These are phyloP conservation scores for Mastomys coucha DNA, from an alignment of 2,113 vertebrate species.

Conservation along the genomic window DNA sequence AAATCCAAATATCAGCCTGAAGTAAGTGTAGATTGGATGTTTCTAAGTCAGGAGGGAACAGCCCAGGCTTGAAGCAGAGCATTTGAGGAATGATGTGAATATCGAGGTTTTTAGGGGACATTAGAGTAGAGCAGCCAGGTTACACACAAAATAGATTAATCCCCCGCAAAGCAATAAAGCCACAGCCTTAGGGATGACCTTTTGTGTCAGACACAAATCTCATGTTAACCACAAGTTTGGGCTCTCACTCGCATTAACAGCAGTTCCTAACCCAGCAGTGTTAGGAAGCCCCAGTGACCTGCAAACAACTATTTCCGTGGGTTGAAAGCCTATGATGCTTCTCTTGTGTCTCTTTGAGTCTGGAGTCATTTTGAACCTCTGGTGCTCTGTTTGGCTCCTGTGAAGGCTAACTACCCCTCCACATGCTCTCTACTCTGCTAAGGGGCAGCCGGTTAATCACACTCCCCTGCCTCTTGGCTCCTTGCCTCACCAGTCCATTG, in stretches of 20 bases:
- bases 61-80: not conserved
- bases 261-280: not conserved
- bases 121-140: not conserved
- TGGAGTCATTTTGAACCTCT: not conserved
- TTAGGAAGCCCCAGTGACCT: accelerated
- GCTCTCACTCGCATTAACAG: not conserved
- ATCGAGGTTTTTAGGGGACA: not conserved
- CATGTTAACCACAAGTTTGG: not conserved
- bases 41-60: not conserved
- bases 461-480: not conserved
- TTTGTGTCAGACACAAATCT: not conserved
- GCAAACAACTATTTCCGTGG: accelerated
- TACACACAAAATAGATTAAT: not conserved
- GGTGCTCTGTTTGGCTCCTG: not conserved
- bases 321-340: not conserved
- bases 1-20: not conserved
- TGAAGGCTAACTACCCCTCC: accelerated
- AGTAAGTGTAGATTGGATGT: not conserved
- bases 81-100: not conserved
- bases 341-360: not conserved
- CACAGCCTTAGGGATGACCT: not conserved
- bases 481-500: no score
- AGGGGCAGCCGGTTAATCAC: not conserved
- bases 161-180: conserved; percentile 38
- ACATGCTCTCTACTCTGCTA: not conserved